phyloP scores from a whole-genome alignment of 2,797 vertebrate species.

The Propithecus perrieri region DNA sequence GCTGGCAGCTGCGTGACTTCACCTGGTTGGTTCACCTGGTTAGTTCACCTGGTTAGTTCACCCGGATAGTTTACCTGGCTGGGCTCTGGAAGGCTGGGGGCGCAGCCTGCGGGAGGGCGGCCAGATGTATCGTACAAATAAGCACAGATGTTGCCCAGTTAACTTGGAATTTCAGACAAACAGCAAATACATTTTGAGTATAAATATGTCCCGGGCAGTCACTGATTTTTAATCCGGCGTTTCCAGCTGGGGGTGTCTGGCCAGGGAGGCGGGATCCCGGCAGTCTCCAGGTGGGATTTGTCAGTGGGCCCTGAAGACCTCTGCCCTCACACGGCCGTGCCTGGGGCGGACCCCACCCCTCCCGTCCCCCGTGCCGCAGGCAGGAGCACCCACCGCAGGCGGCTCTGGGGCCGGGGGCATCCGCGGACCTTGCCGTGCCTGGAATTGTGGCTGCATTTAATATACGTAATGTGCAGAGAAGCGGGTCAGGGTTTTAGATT shows the following conservation, averaged over 20 bases:
- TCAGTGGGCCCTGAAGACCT: neutral
- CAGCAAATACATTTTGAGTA: neutral
- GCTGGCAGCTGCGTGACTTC: neutral
- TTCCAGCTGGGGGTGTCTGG: neutral
- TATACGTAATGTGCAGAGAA: slow-evolving; percentile 85
- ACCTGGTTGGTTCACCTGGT: neutral
- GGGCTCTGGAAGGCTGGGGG: neutral
- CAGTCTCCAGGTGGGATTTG: neutral
- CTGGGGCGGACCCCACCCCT: neutral
- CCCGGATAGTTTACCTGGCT: too few relatives aligned
- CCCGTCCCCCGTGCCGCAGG: neutral
- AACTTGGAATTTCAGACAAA: neutral
- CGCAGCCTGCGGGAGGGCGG: too few relatives aligned
- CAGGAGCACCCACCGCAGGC: too few relatives aligned
- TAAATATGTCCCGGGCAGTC: neutral
- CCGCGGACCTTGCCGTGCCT: neutral
- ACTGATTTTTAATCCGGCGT: neutral
- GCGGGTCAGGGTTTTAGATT: slow-evolving; percentile 88
- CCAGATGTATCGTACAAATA: neutral
- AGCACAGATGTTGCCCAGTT: neutral
- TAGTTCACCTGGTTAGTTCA: neutral
- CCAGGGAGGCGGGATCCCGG: rapidly evolving
- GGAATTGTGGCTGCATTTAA: slow-evolving; percentile 83
- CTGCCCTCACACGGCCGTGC: too few relatives aligned
- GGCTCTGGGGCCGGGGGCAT: neutral